Conservation (phyloP, 2,888 invertebrate species). For the Rhodophaea formosa region DNA sequence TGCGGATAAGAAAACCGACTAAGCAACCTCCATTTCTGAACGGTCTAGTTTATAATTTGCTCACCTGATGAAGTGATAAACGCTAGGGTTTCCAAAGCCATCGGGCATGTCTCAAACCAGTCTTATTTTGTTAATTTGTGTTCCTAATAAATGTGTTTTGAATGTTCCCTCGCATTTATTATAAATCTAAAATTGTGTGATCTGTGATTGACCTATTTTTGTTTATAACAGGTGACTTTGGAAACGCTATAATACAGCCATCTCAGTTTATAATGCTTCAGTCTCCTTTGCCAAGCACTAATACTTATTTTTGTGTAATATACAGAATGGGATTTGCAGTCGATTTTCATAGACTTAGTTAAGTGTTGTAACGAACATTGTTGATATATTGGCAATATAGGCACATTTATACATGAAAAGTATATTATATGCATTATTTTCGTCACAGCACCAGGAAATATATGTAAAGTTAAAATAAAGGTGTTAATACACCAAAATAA, state of each 20-base stretch:
- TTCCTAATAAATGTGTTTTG: conserved; percentile 62
- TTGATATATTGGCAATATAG: conserved; percentile 49
- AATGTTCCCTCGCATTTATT: conserved; percentile 52
- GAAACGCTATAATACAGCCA: conserved; percentile 55
- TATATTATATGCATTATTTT: conserved; percentile 53
- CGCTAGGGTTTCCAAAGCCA: conserved; percentile 69
- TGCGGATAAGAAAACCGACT: conserved; percentile 74
- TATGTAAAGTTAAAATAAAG: conserved; percentile 43
- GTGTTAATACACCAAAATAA: conserved; percentile 50
- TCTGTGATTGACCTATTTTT: conserved; percentile 47
- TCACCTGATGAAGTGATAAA: conserved; percentile 63
- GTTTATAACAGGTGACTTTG: conserved; percentile 59
- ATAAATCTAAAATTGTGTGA: conserved; percentile 35
- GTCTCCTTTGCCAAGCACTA: conserved; percentile 44
- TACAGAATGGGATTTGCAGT: conserved; percentile 49
- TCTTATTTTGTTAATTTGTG: conserved; percentile 56
- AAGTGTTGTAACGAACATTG: conserved; percentile 54
- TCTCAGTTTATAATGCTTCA: conserved; percentile 48
- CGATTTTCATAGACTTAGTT: conserved; percentile 46
- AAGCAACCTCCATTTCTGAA: conserved; percentile 45
- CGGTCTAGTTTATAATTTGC: conserved; percentile 73
- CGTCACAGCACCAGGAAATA: conserved; percentile 48
- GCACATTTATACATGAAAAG: conserved; percentile 38
- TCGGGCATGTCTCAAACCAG: conserved; percentile 58
- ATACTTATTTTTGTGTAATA: conserved; percentile 44